Evolutionary conservation across 2,797 vertebrate species (phyloP).

Genomic region (Mormyrops boulengeri): DNA sequence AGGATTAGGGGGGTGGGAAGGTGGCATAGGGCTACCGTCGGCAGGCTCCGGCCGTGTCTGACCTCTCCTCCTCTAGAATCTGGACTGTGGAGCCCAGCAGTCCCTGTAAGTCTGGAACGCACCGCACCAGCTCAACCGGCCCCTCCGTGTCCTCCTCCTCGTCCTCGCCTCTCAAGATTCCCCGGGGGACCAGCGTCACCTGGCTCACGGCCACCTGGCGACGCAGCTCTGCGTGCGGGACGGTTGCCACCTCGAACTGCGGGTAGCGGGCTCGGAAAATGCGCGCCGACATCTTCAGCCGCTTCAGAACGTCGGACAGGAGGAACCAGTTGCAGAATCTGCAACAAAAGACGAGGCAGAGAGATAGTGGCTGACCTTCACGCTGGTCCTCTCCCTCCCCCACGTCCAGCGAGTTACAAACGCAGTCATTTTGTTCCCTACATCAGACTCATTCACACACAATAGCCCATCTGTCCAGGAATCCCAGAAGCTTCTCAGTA

Average conservation of each 20-base stretch:
- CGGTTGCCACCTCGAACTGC: conserved; percentile 78
- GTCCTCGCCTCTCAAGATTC: conserved; percentile 43
- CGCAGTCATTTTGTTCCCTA: conserved; percentile 5
- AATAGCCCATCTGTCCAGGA: conserved; percentile 14
- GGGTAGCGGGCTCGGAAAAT: conserved; percentile 92
- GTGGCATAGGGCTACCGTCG: conserved; percentile 53
- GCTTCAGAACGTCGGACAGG: conserved; percentile 82
- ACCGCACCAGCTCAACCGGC: conserved; percentile 83
- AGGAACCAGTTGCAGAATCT: conserved; percentile 98
- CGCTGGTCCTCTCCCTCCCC: conserved; percentile 74
- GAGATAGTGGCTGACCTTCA: conserved; percentile 73
- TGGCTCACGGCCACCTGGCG: conserved; percentile 84
- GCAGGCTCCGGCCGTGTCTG: conserved; percentile 39
- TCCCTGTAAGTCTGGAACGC: conserved; percentile 82
- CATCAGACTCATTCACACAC: conserved; percentile 4
- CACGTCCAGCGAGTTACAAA: conserved; percentile 64
- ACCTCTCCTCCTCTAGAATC: conserved; percentile 51
- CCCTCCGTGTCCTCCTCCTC: conserved; percentile 48
- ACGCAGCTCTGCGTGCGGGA: conserved; percentile 76
- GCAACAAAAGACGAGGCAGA: conserved; percentile 17
- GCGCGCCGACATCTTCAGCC: conserved; percentile 85
- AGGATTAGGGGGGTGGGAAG: conserved; percentile 2
- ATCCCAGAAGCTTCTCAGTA: background rate
- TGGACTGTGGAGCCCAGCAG: conserved; percentile 87
- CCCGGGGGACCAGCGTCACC: conserved; percentile 66